A percentile compares a stretch with the other conserved stretches of the same genome.
Conservation (phyloP, 2,888 invertebrate species). For the Xanthia togata region DNA sequence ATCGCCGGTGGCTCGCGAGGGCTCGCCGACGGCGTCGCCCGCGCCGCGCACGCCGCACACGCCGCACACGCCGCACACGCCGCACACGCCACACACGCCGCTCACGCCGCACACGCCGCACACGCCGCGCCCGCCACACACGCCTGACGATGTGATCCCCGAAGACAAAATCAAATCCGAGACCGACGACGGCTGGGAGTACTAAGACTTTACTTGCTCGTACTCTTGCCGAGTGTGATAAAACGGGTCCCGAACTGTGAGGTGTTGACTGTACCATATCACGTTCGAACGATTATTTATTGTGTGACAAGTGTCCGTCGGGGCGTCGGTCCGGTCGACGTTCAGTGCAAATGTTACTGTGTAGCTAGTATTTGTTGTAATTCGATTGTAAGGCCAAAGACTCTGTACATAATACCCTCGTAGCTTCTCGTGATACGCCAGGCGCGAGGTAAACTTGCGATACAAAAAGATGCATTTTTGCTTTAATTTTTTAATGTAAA, state of each 20-base stretch:
- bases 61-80: conserved; percentile 70
- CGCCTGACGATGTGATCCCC: conserved; percentile 80
- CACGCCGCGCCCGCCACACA: conserved; percentile 69
- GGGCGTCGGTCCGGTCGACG: conserved; percentile 66
- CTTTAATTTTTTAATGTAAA: conserved; percentile 85
- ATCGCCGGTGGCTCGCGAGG: conserved; percentile 91
- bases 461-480: conserved; percentile 89
- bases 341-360: conserved; percentile 79
- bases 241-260: conserved; percentile 74
- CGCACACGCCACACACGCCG: conserved; percentile 71
- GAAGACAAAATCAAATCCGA: conserved; percentile 91
- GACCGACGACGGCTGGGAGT: conserved; percentile 92
- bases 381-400: conserved; percentile 89
- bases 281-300: conserved; percentile 74
- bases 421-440: conserved; percentile 78
- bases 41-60: conserved; percentile 78
- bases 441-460: conserved; percentile 81
- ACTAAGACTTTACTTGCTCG: conserved; percentile 74
- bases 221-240: conserved; percentile 66
- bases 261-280: conserved; percentile 67
- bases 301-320: conserved; percentile 58
- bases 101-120: conserved; percentile 72
- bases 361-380: conserved; percentile 79
- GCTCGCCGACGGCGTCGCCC: conserved; percentile 76
- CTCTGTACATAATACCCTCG: conserved; percentile 85